Conservation (phyloP, 2,888 invertebrate species). For the Cheilosia impressa region DNA sequence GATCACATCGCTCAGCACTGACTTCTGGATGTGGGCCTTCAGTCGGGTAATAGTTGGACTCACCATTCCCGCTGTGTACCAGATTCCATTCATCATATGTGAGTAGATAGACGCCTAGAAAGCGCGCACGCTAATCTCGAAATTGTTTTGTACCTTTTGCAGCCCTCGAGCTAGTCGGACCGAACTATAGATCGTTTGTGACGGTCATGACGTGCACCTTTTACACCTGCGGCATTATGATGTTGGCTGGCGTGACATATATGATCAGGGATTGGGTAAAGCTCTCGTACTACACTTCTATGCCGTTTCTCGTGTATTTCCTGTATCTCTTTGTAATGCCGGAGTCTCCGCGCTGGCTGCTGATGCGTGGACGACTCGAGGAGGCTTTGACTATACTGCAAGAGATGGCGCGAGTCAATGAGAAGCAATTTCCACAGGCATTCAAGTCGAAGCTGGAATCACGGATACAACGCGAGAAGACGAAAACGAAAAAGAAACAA, state of each 20-base stretch:
- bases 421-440: constrained; percentile 89
- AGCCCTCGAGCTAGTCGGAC: constrained; percentile 96
- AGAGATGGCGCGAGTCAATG: constrained; percentile 91
- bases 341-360: constrained; percentile 96
- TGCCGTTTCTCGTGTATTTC: constrained; percentile 93
- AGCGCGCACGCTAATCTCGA: not conserved
- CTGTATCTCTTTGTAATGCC: constrained; percentile 94
- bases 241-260: constrained; percentile 93
- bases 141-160: constrained; percentile 79
- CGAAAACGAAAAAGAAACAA: constrained; percentile 85
- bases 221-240: constrained; percentile 93
- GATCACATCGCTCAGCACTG: constrained; percentile 90
- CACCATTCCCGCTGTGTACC: constrained; percentile 96
- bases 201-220: constrained; percentile 96
- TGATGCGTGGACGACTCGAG: constrained; percentile 91
- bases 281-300: constrained; percentile 91
- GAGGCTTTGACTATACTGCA: constrained; percentile 92
- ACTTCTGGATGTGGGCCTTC: constrained; percentile 93
- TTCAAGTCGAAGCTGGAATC: constrained; percentile 90
- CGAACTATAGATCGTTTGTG: constrained; percentile 95
- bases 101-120: constrained; percentile 82
- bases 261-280: constrained; percentile 93
- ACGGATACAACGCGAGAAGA: constrained; percentile 87
- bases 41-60: constrained; percentile 93
- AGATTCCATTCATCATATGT: constrained; percentile 98